phyloP scores from a whole-genome alignment of 2,113 vertebrate genomes.

The Eolophus roseicapilla region DNA sequence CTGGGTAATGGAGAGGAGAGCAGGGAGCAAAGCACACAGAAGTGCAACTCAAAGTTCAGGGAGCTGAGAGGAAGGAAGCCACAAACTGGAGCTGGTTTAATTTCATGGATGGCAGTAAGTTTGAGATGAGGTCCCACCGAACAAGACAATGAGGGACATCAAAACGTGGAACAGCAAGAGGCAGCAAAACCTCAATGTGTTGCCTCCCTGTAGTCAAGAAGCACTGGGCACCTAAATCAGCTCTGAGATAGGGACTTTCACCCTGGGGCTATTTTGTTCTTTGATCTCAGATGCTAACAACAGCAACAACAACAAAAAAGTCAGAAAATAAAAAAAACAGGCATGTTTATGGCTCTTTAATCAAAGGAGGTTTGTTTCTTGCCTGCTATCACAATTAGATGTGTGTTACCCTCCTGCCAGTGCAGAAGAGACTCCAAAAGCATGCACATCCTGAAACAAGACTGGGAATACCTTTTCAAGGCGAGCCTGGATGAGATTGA shows the following conservation, averaged over 20 bases:
- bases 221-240: neutral
- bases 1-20: neutral
- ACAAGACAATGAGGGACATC: neutral
- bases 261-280: neutral
- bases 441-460: neutral
- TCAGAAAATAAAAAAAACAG: neutral
- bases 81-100: neutral
- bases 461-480: conserved; percentile 75
- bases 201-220: neutral
- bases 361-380: neutral
- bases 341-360: neutral
- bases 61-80: neutral
- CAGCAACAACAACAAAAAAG: neutral
- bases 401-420: neutral
- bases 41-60: neutral
- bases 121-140: neutral
- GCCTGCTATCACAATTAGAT: neutral
- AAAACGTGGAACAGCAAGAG: neutral
- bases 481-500: conserved; percentile 79
- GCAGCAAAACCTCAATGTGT: neutral
- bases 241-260: neutral
- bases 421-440: neutral
- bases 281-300: neutral
- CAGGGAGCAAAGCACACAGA: neutral
- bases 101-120: neutral